Conservation (phyloP, 2,113 vertebrate genomes). For the Thamnaconus septentrionalis region DNA sequence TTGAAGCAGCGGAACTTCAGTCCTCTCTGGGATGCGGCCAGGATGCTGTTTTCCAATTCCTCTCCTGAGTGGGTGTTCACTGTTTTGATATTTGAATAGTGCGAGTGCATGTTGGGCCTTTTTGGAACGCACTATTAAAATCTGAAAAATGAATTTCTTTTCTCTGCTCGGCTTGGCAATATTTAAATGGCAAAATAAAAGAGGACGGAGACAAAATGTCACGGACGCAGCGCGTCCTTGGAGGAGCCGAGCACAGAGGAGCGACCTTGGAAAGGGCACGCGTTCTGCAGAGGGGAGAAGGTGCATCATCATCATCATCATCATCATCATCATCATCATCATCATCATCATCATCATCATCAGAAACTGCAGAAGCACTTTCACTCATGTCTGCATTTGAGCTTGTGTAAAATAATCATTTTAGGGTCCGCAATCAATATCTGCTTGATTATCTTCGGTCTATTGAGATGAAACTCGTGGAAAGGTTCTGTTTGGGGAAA, state of each 20-base stretch:
- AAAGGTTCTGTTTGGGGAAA: no score
- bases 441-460: no score
- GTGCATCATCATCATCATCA: no score
- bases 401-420: no score
- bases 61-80: conserved; percentile 16
- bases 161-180: not conserved
- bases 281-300: no score
- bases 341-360: no score
- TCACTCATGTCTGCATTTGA: no score
- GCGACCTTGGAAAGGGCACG: conserved; percentile 6
- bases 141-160: conserved; percentile 6
- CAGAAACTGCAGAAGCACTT: no score
- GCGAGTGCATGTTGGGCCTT: not conserved
- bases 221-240: not conserved
- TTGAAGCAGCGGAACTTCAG: conserved; percentile 17
- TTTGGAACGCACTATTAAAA: conserved; percentile 23
- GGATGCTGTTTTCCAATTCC: conserved; percentile 29
- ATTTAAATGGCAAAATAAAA: conserved; percentile 18
- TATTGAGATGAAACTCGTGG: no score
- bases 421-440: no score
- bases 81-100: conserved; percentile 23
- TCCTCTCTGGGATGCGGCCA: conserved; percentile 16
- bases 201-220: conserved; percentile 1
- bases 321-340: no score
- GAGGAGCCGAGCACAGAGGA: not conserved